phyloP scores from a whole-genome alignment of 2,113 vertebrate species.

The Paradisaea rubra region DNA sequence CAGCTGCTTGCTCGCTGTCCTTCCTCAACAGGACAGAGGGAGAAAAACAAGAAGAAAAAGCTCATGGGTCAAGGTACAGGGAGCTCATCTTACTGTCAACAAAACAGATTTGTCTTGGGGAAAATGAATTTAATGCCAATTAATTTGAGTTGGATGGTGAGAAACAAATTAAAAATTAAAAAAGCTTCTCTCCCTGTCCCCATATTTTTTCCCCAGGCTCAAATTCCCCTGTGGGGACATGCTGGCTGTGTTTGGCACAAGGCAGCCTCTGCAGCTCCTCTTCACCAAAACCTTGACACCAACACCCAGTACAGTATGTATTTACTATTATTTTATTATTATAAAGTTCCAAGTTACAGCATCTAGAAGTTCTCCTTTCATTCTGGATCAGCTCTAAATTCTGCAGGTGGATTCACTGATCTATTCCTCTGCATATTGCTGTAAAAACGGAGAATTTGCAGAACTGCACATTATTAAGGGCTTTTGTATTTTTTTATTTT shows the following conservation, averaged over 20 bases:
- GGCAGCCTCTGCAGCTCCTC: not conserved
- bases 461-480: not conserved
- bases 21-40: not conserved
- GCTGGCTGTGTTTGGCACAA: rapidly evolving
- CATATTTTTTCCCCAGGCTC: rapidly evolving
- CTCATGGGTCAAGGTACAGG: rapidly evolving
- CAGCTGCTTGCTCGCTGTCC: not conserved
- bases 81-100: not conserved
- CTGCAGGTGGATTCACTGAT: not conserved
- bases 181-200: not conserved
- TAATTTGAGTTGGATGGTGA: not conserved
- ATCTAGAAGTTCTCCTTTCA: not conserved
- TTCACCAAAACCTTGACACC: not conserved
- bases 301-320: not conserved
- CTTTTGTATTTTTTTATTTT: not conserved
- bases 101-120: not conserved
- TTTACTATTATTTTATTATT: not conserved
- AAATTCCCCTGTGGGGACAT: not conserved
- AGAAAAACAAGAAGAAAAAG: not conserved
- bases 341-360: not conserved
- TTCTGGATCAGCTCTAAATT: not conserved
- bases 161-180: not conserved
- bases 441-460: not conserved
- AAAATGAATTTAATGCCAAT: not conserved
- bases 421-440: not conserved